Conservation (phyloP, 2,113 vertebrate species). For the Trochalopteron elliotii region DNA sequence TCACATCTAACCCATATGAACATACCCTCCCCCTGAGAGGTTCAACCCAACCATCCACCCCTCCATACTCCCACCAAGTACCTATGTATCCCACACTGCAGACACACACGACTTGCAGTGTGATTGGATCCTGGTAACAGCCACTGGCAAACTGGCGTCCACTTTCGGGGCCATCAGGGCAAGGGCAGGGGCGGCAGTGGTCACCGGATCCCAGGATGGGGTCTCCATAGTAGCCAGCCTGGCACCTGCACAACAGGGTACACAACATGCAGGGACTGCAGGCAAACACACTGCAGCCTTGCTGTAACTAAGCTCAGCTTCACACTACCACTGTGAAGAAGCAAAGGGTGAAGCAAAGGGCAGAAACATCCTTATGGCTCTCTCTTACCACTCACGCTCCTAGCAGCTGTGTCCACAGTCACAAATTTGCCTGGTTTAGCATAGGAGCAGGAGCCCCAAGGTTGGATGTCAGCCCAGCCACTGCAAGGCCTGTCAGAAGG, state of each 20-base stretch:
- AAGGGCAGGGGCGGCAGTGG: constrained; percentile 92
- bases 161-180: constrained; percentile 88
- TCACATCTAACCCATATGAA: background rate
- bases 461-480: background rate
- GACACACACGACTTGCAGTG: constrained; percentile 83
- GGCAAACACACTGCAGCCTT: background rate
- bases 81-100: constrained; percentile 89
- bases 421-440: background rate
- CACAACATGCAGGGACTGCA: background rate
- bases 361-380: background rate
- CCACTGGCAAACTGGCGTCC: constrained; percentile 86
- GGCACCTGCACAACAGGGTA: constrained; percentile 76
- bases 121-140: constrained; percentile 84
- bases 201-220: constrained; percentile 90
- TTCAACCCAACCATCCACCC: background rate
- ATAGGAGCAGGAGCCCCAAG: background rate
- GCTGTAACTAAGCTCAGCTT: background rate
- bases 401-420: background rate
- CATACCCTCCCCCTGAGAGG: background rate
- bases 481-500: background rate
- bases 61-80: constrained; percentile 34
- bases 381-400: background rate
- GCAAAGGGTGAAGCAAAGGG: background rate
- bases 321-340: background rate
- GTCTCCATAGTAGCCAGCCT: constrained; percentile 90